Base-by-base conservation (phyloP, 1,140 invertebrate genomes). In the Acyrthosiphon pisum region DNA sequence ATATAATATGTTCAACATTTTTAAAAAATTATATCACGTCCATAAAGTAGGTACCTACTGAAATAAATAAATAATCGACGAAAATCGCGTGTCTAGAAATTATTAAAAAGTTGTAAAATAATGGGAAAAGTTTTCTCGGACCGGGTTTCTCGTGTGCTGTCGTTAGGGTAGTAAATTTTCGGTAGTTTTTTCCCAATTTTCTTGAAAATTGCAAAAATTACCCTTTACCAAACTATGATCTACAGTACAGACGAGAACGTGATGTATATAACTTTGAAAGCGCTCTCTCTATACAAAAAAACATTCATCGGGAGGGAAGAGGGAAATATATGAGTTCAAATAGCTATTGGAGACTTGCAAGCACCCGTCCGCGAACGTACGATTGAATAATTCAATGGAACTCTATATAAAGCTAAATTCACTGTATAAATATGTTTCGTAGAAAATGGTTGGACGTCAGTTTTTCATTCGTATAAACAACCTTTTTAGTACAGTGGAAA, bases 71-170 rank as follows among this genome's bases (percentile, higher is more conserved):
- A 76, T n/a, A 76, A 76, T 76, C 18, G 60, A 18, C n/a, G 14
- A 76, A 76, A 76, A 76, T 35, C 30, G n/a, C 60, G 60, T 76
- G 60, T 76, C 60, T 76, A 18, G 30, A 76, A 76, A 76, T 76
- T 76, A 76, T 76, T 76, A 76, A 76, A 76, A 76, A 76, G 60
- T 76, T 76, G n/a, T 76, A n/a, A 76, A 76, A 76, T 76, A 76
- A 76, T 76, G 60, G 60, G 30, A 76, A 76, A 76, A 76, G 60
- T 76, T 76, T 68, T 76, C n/a, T 76, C 11, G 60, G 60, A 76
- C 22, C 60, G 14, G 14, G 60, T 76, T 14, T 76, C 60, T n/a
- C 60, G 60, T n/a, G 60, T 76, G 30, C 60, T 76, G n/a, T 76
- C 60, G n/a, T 76, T 76, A 76, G 14, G 60, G 14, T 23, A 35